phyloP scores from a whole-genome alignment of 1,140 invertebrate species.

The Temnothorax nylanderi region DNA sequence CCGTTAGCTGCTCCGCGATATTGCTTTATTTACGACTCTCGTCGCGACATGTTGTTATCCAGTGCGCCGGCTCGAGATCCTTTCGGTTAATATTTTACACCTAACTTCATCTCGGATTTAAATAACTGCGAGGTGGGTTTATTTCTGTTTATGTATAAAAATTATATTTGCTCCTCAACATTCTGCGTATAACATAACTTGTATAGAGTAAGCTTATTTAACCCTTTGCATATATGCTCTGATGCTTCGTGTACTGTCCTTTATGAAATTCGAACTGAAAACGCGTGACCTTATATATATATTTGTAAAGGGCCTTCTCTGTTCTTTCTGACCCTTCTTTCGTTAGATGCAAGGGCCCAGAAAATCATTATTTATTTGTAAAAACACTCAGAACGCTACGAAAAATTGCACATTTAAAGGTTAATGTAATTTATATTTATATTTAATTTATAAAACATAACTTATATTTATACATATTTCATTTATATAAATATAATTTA shows the following conservation, averaged over 20 bases:
- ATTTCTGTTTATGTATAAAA: not conserved
- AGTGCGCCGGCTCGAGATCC: not conserved
- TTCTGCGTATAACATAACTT: not conserved
- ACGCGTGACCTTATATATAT: not conserved
- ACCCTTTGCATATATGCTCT: not conserved
- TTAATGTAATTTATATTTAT: not conserved
- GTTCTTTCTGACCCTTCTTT: too few relatives aligned
- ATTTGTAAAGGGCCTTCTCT: too few relatives aligned
- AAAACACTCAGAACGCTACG: too few relatives aligned
- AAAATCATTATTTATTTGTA: too few relatives aligned
- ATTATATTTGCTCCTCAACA: not conserved
- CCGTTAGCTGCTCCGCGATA: not conserved
- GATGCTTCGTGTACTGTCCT: too few relatives aligned
- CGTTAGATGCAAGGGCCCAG: too few relatives aligned
- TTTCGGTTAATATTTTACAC: not conserved
- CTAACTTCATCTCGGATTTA: not conserved
- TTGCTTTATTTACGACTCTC: constrained; percentile 16
- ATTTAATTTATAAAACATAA: not conserved
- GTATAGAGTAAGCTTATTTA: not conserved
- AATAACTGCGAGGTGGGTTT: not conserved
- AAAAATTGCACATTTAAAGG: too few relatives aligned
- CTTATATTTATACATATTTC: too few relatives aligned
- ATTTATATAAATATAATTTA: not conserved
- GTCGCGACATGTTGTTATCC: not conserved
- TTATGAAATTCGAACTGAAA: too few relatives aligned